Percentiles rank a stretch among this genome's conserved stretches.
phyloP scores from a whole-genome alignment of 2,888 invertebrate species.

The Synergus laeviventris region DNA sequence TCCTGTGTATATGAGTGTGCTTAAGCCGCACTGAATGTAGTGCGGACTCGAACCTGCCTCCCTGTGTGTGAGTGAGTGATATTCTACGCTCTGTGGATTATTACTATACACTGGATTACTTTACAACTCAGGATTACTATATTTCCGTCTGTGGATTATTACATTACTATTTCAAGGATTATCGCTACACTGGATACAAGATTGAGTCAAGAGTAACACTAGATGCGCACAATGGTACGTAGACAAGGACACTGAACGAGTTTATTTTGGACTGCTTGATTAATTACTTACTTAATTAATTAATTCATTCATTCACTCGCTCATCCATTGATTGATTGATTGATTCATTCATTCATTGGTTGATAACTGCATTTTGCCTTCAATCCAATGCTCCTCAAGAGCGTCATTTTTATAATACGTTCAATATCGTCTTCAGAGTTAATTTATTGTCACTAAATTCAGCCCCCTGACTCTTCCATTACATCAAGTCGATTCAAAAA shows the following conservation, averaged over 20 bases:
- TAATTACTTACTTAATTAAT: not conserved
- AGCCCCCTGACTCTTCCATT: too few relatives aligned
- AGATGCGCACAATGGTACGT: conserved; percentile 25
- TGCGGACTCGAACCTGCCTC: conserved; percentile 19
- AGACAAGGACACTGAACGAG: not conserved
- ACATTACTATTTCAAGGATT: conserved; percentile 16
- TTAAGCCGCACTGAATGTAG: conserved; percentile 7
- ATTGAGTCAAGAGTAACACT: conserved; percentile 11
- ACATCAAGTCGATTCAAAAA: too few relatives aligned
- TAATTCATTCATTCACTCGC: too few relatives aligned
- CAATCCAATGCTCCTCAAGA: too few relatives aligned
- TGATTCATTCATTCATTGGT: not conserved
- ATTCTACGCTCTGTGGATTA: conserved; percentile 30
- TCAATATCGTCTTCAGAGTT: too few relatives aligned
- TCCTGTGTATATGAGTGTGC: not conserved
- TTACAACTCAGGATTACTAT: conserved; percentile 25
- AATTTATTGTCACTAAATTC: too few relatives aligned
- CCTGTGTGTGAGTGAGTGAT: conserved; percentile 23
- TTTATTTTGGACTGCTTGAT: not conserved
- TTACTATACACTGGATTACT: conserved; percentile 34
- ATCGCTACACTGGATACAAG: not conserved
- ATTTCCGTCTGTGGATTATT: conserved; percentile 30
- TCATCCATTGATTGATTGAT: too few relatives aligned
- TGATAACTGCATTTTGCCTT: too few relatives aligned
- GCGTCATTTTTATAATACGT: too few relatives aligned